These are phyloP conservation scores for Odocoileus hemionus DNA, from an alignment of 2,113 vertebrate species.

Conservation along the genomic window DNA sequence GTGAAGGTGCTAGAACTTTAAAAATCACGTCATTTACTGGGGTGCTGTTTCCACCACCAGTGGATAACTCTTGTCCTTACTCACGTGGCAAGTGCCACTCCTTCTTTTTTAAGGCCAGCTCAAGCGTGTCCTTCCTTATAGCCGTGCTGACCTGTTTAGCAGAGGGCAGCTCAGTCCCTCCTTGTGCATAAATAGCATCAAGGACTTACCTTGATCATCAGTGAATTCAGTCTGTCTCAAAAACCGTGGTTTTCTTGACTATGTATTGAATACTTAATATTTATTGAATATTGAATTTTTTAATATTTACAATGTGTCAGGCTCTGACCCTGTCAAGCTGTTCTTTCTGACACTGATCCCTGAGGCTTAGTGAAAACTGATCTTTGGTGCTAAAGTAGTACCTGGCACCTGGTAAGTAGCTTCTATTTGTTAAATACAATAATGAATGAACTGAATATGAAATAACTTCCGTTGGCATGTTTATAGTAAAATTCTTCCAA, in stretches of 20 bases:
- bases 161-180: background rate
- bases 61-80: background rate
- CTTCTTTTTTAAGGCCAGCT: background rate
- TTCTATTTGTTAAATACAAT: background rate
- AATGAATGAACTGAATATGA: background rate
- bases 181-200: background rate
- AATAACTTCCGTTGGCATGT: background rate
- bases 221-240: background rate
- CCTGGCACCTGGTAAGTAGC: background rate
- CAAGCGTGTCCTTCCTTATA: background rate
- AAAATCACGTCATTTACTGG: background rate
- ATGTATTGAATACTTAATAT: background rate
- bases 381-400: background rate
- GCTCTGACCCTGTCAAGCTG: background rate
- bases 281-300: background rate
- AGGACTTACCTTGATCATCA: background rate
- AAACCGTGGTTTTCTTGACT: background rate
- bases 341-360: background rate
- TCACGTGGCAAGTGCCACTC: background rate
- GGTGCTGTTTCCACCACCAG: background rate
- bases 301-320: background rate
- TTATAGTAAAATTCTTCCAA: slow-evolving; percentile 9
- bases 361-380: background rate
- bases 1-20: background rate
- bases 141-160: background rate